Evolutionary conservation across 2,113 vertebrate genomes (phyloP).

Genomic region (Meleagris gallopavo): DNA sequence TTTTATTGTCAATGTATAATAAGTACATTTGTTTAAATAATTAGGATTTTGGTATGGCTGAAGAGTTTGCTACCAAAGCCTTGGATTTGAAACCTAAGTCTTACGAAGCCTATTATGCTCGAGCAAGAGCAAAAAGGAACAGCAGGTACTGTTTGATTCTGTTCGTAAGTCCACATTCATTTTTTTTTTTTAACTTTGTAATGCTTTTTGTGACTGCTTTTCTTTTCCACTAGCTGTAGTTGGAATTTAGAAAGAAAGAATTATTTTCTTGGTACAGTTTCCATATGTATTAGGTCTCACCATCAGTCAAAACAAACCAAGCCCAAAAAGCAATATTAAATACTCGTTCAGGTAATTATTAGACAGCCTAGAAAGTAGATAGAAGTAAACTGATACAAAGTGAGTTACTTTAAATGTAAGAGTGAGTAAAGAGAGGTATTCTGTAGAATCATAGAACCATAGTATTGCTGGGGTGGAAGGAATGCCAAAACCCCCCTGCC

Average conservation of each 20-base stretch:
- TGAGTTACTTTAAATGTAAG: not conserved
- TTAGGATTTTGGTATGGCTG: constrained; percentile 97
- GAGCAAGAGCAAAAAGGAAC: constrained; percentile 95
- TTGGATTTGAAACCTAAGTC: constrained; percentile 96
- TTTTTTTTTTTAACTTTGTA: not conserved
- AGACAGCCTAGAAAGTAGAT: not conserved
- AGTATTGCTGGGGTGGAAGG: too few relatives aligned
- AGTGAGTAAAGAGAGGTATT: not conserved
- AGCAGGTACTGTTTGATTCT: constrained; percentile 87
- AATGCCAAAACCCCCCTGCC: too few relatives aligned
- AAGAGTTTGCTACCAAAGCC: constrained; percentile 97
- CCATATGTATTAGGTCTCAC: not conserved
- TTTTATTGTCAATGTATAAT: rapidly evolving
- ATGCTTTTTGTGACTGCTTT: not conserved
- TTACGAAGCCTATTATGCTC: constrained; percentile 95
- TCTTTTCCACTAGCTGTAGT: not conserved
- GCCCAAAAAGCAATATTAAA: not conserved
- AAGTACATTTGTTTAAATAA: not conserved
- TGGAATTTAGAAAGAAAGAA: not conserved
- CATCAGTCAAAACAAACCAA: not conserved
- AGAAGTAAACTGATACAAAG: not conserved
- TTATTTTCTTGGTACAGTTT: not conserved
- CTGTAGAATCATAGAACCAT: too few relatives aligned
- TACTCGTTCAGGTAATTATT: not conserved
- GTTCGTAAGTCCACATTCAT: not conserved